A percentile compares a stretch with the other conserved stretches of the same genome.
Conservation (phyloP, 2,888 invertebrate genomes). For the Aethes cnicana region DNA sequence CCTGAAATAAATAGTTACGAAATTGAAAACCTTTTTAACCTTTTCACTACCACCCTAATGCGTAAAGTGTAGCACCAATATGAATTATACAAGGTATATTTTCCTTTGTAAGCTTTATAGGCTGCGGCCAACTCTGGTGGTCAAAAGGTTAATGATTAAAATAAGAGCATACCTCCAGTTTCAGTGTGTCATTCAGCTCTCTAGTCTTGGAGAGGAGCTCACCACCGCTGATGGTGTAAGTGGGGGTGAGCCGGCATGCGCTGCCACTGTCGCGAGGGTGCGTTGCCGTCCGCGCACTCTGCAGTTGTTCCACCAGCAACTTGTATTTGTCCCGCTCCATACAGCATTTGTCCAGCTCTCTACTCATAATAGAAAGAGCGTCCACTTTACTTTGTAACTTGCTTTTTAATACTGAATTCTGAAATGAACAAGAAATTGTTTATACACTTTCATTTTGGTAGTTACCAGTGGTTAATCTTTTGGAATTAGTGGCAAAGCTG, state of each 20-base stretch:
- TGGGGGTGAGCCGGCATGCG: constrained; percentile 59
- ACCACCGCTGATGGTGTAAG: constrained; percentile 77
- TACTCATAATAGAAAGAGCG: constrained; percentile 89
- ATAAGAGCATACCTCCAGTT: constrained; percentile 64
- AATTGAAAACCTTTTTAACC: no score
- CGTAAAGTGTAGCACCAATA: no score
- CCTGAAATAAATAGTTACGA: constrained; percentile 50
- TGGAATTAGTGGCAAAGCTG: neutral
- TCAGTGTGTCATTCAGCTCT: constrained; percentile 82
- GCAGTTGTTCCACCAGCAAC: constrained; percentile 89
- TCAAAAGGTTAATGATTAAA: neutral
- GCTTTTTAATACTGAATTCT: constrained; percentile 85
- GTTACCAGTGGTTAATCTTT: neutral
- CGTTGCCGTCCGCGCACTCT: constrained; percentile 65
- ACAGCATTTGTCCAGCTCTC: constrained; percentile 89
- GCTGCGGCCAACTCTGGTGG: neutral
- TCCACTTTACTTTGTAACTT: constrained; percentile 92
- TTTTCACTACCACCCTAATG: no score
- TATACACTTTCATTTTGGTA: neutral
- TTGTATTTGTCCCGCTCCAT: constrained; percentile 91
- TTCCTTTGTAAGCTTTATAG: no score
- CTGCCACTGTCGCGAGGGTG: constrained; percentile 47
- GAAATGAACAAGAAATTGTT: constrained; percentile 34
- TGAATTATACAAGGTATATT: no score
- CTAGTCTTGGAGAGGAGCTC: constrained; percentile 82